Evolutionary conservation across 2,888 invertebrate genomes (phyloP), one percentile per base, ranked within the genome.

Genomic region (Fragum fragum): DNA sequence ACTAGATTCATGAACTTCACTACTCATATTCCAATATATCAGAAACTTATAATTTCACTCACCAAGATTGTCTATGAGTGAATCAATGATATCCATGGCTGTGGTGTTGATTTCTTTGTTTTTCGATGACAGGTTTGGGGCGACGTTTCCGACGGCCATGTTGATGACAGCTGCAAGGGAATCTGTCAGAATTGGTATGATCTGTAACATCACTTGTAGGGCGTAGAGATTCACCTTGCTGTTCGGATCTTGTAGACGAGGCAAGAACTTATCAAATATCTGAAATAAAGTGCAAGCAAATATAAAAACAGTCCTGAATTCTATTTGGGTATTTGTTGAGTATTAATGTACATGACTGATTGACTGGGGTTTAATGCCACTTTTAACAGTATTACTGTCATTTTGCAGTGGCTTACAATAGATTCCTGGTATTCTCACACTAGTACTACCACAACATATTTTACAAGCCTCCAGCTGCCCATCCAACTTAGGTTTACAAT

Each of bases 261-360:
- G 93, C 71, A 93, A 88, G 83, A 94, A 94, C 86, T 93, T 94
- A 89, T 94, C 94, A 89, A 94, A 94, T 36, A 94, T 92, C 94
- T 94, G 89, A 23, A 91, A 87, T 61, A 32, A 32, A 28, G 32
- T 6, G 3, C 9, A 36, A 36, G 32, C n/a, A n/a, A n/a, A n/a
- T n/a, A n/a, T n/a, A n/a, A n/a, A n/a, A n/a, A n/a, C n/a, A n/a
- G n/a, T n/a, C n/a, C n/a, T n/a, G n/a, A n/a, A n/a, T n/a, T n/a
- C n/a, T n/a, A n/a, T n/a, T n/a, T n/a, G n/a, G n/a, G n/a, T n/a
- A n/a, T n/a, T n/a, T n/a, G n/a, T n/a, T n/a, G n/a, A n/a, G n/a
- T n/a, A n/a, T n/a, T n/a, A n/a, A n/a, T n/a, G n/a, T n/a, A n/a
- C n/a, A n/a, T n/a, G n/a, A n/a, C n/a, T n/a, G n/a, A n/a, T n/a